phyloP scores from a whole-genome alignment of 2,888 invertebrate species.

The Lissocephala sabroskyi region DNA sequence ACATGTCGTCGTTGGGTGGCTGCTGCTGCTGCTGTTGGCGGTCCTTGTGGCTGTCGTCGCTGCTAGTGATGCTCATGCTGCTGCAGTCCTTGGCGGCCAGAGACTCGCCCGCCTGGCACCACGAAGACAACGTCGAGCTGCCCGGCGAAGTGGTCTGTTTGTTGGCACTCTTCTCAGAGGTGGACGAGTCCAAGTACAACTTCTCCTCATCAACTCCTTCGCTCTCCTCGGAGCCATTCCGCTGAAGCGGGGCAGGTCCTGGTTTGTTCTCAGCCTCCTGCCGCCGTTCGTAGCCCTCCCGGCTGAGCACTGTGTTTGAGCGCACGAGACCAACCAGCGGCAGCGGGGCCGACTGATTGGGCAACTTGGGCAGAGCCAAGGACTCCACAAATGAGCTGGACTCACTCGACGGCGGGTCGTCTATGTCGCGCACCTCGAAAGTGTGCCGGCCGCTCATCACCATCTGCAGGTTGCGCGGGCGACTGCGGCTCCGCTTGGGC shows the following conservation, averaged over 20 bases:
- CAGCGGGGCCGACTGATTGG: conserved; percentile 65
- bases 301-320: conserved; percentile 68
- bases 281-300: conserved; percentile 59
- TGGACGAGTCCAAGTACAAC: conserved; percentile 78
- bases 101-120: conserved; percentile 77
- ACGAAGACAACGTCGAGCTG: conserved; percentile 69
- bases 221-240: conserved; percentile 68
- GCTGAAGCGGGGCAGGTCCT: conserved; percentile 18
- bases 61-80: conserved; percentile 74
- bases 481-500: conserved; percentile 71
- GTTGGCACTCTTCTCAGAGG: conserved; percentile 73
- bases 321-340: conserved; percentile 70
- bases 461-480: conserved; percentile 82
- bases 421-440: conserved; percentile 81
- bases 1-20: conserved; percentile 38
- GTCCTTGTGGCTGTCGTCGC: conserved; percentile 58
- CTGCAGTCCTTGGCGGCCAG: conserved; percentile 76
- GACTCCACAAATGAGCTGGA: conserved; percentile 68
- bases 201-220: conserved; percentile 79
- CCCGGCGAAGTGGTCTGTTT: conserved; percentile 53
- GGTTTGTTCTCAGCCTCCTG: conserved; percentile 21
- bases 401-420: conserved; percentile 73
- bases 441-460: conserved; percentile 81
- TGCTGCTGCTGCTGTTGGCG: conserved; percentile 26
- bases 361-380: conserved; percentile 69